Conservation (phyloP, 2,888 invertebrate genomes). For the Trachelus iudaicus region DNA sequence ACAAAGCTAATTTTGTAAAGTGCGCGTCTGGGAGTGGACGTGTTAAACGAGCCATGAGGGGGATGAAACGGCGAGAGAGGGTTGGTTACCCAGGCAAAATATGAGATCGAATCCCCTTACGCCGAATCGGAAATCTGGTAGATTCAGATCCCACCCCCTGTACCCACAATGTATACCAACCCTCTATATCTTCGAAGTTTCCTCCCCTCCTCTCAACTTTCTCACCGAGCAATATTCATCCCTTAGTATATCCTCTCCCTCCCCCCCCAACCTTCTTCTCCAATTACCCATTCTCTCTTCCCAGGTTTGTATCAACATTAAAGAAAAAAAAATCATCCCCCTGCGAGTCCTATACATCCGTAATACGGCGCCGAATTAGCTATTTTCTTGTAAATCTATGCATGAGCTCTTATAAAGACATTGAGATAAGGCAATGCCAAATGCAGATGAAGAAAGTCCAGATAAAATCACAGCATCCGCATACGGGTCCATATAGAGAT, state of each 20-base stretch:
- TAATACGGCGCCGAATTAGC: not conserved
- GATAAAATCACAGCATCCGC: not conserved
- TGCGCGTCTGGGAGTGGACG: conserved; percentile 46
- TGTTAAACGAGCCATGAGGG: conserved; percentile 38
- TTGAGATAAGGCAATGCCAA: not conserved
- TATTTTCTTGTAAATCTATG: not conserved
- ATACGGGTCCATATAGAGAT: too few relatives aligned
- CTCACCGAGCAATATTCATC: not conserved
- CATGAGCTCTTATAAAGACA: not conserved
- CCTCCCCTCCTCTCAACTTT: not conserved
- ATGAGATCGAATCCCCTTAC: conserved; percentile 24
- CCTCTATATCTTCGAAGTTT: not conserved
- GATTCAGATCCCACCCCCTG: not conserved
- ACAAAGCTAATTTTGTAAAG: conserved; percentile 54
- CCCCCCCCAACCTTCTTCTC: not conserved
- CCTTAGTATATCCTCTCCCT: not conserved
- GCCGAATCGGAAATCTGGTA: not conserved
- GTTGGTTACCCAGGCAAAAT: conserved; percentile 21
- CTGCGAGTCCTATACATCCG: not conserved
- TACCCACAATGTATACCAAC: not conserved
- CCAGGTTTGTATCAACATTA: not conserved
- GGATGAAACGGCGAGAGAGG: conserved; percentile 13
- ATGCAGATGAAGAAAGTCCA: not conserved
- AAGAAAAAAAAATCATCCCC: not conserved
- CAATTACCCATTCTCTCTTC: not conserved